Conservation (phyloP, 2,888 invertebrate genomes). For the Hydriomena furcata region DNA sequence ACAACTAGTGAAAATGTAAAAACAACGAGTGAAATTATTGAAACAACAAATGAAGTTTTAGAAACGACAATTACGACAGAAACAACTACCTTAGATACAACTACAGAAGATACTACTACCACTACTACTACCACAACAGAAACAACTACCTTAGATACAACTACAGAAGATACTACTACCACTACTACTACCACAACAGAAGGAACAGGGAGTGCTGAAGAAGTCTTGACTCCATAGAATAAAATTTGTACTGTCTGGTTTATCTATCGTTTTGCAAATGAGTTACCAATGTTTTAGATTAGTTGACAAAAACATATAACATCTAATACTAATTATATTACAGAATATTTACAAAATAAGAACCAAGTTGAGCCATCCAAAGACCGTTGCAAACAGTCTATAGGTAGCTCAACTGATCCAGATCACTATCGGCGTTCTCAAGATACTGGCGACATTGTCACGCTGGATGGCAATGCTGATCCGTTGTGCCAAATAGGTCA, state of each 20-base stretch:
- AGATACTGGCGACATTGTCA: too few species aligned
- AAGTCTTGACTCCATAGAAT: constrained; percentile 7
- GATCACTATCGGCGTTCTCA: too few species aligned
- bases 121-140: neutral
- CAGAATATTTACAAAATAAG: too few species aligned
- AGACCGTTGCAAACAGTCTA: too few species aligned
- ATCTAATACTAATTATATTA: too few species aligned
- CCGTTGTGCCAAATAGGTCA: too few species aligned
- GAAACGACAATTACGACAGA: neutral
- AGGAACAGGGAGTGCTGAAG: constrained; percentile 2
- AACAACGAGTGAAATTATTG: neutral
- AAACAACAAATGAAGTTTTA: neutral
- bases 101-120: neutral
- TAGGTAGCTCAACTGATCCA: too few species aligned
- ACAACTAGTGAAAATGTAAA: neutral
- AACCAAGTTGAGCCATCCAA: too few species aligned
- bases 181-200: neutral
- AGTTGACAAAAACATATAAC: too few species aligned
- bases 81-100: neutral
- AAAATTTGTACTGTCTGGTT: neutral
- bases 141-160: neutral
- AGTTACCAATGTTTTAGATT: too few species aligned
- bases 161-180: neutral
- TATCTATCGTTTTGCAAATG: too few species aligned
- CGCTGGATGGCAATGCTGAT: too few species aligned